Base-by-base conservation (phyloP, 2,113 vertebrate species). In the Pseudorhombus dupliciocellatus region DNA sequence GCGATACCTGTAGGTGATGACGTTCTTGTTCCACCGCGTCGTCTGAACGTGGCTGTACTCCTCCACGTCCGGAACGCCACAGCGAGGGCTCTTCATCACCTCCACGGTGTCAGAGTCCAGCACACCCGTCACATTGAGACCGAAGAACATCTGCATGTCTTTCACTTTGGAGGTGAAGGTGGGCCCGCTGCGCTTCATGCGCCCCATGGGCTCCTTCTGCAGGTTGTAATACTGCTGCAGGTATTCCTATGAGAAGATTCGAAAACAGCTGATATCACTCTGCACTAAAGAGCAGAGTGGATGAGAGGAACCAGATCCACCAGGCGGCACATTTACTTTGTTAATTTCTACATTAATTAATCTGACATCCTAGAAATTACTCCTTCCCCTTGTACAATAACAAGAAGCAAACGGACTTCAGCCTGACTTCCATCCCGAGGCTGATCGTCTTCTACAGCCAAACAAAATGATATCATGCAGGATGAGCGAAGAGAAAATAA, bases 141-240 rank as follows among this genome's bases (percentile, higher is more conserved):
- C 81, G 50, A 94, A 93, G 79, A 94, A 95, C 22, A 69, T 66
- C 81, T 94, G 94, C 94, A 95, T 94, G 72, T 92, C 92, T 61
- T 84, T 92, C 60, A 95, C 66, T 65, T 92, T 93, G 53, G 91
- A 88, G 63, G 74, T 75, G 50, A 94, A 91, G 5, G 81, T 79
- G 1, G 83, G 66, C 15, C 62, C 60, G 10, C 90, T 93, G 26
- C 90, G 68, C 77, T 90, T 93, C 8, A 54, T 70, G 28, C 88
- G 90, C n/a, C 77, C 81, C 7, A 58, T 5, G 0, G 83, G 72
- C 61, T 89, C 90, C 15, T 53, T 75, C 69, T 86, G 56, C 40
- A 91, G 87, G 55, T 85, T 75, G 77, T 93, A 94, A 77, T 86
- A 93, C 11, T 51, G 82, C 72, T 88, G 74, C 9, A 94, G 93